A percentile compares a stretch with the other conserved stretches of the same genome.
phyloP scores from a whole-genome alignment of 2,888 invertebrate species.

The Tetropium fuscum region DNA sequence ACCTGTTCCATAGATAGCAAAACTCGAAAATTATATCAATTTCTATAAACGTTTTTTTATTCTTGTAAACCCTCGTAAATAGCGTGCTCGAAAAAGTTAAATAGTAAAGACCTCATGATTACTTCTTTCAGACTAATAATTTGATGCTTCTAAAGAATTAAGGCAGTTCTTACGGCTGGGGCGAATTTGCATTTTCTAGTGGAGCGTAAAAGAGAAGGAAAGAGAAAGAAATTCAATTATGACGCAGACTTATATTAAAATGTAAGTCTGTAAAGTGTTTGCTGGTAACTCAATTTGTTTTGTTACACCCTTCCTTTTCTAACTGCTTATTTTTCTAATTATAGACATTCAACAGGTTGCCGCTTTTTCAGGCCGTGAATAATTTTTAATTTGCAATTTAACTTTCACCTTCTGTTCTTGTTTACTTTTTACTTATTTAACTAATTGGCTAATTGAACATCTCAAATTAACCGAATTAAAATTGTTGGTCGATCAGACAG shows the following conservation, averaged over 20 bases:
- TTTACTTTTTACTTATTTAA: slow-evolving; percentile 19
- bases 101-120: background rate
- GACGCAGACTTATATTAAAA: slow-evolving; percentile 58
- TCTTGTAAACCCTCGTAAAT: no score
- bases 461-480: slow-evolving; percentile 12
- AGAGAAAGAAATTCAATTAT: slow-evolving; percentile 56
- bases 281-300: slow-evolving; percentile 64
- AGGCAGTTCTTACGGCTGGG: background rate
- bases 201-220: slow-evolving; percentile 39
- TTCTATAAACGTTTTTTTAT: no score
- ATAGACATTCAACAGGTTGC: slow-evolving; percentile 58
- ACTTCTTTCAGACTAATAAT: slow-evolving; percentile 9
- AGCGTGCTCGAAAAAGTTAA: no score
- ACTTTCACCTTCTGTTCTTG: slow-evolving; percentile 15
- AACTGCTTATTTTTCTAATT: slow-evolving; percentile 59
- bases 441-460: slow-evolving; percentile 12
- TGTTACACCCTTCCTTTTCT: slow-evolving; percentile 56
- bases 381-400: slow-evolving; percentile 60
- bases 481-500: background rate
- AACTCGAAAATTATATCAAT: no score
- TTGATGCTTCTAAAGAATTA: slow-evolving; percentile 11
- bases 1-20: no score
- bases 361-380: slow-evolving; percentile 53
- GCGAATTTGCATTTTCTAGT: slow-evolving; percentile 18
- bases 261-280: slow-evolving; percentile 62